Percentiles rank a stretch among this genome's conserved stretches.
Conservation (phyloP, 2,888 invertebrate genomes). For the Eulithis testata region DNA sequence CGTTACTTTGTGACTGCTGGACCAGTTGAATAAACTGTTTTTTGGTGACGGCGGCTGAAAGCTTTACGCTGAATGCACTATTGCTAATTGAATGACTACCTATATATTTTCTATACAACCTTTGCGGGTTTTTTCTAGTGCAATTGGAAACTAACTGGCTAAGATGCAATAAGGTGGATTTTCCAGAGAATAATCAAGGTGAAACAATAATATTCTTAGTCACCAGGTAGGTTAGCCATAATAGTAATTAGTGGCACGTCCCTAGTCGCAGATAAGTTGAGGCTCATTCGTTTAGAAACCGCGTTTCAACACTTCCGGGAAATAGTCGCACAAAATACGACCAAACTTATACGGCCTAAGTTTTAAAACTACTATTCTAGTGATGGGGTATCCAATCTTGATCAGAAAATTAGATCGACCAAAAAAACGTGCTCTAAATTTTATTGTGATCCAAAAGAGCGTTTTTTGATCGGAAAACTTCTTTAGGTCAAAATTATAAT, state of each 20-base stretch:
- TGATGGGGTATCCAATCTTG: constrained; percentile 15
- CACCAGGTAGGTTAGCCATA: no score
- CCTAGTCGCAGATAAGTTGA: constrained; percentile 36
- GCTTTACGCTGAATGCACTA: constrained; percentile 15
- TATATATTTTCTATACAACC: not conserved
- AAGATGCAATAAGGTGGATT: no score
- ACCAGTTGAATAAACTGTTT: constrained; percentile 39
- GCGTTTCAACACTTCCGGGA: constrained; percentile 47
- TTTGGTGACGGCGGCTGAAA: constrained; percentile 34
- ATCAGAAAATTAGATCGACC: not conserved
- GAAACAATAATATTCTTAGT: no score
- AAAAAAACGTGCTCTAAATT: no score
- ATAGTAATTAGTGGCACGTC: no score
- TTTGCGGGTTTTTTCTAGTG: no score
- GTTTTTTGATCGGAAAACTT: no score
- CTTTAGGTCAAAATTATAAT: no score
- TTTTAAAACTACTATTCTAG: constrained; percentile 46
- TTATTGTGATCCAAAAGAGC: no score
- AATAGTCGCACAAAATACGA: constrained; percentile 51
- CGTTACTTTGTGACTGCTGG: constrained; percentile 31
- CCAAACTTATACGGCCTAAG: constrained; percentile 55
- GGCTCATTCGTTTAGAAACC: constrained; percentile 36
- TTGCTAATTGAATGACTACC: constrained; percentile 15
- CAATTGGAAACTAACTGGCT: no score
- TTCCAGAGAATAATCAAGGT: no score